Base-by-base conservation (phyloP, 2,113 vertebrate species). In the Promerops cafer region DNA sequence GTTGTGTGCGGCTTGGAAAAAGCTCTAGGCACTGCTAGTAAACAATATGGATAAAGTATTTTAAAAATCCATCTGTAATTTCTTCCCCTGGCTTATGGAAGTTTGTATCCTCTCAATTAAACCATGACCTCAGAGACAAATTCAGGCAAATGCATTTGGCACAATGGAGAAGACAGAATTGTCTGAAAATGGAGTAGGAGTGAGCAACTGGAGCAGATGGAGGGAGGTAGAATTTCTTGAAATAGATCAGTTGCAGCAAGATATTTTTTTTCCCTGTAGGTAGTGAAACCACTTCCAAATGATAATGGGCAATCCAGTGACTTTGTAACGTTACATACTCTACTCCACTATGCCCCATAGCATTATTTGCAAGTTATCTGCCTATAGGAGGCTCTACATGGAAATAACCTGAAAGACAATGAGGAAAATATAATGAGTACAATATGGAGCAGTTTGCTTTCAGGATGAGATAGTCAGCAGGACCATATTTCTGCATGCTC, bases 221-320 rank as follows among this genome's bases (percentile, higher is more conserved):
- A 87, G n/a, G n/a, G 70, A 92, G 63, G 79, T 37, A 85, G 82
- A 92, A 87, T 85, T 93, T 94, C 70, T 71, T 83, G 28, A 89
- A 89, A 77, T 23, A 78, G 72, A 87, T 72, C 72, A 65, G n/a
- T 80, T 90, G 49, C 21, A 5, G 49, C 27, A 79, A 40, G 74
- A 64, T 57, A 50, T 57, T 52, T 40, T 52, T 30, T n/a, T 45
- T 12, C 27, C 23, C 54, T 1, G 17, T 59, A 79, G 30, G 39
- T 79, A 75, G 47, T 4, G 3, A 57, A 85, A 30, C 19, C 16
- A 16, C 49, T 83, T 88, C 53, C 49, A 60, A 85, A 59, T 26
- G 59, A 57, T 16, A 66, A n/a, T 33, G 45, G 11, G 5, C 37
- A 70, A 63, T 37, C n/a, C 52, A 42, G n/a, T 84, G 63, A 54